Conservation (phyloP, 2,888 invertebrate genomes). For the Dromius quadrimaculatus region DNA sequence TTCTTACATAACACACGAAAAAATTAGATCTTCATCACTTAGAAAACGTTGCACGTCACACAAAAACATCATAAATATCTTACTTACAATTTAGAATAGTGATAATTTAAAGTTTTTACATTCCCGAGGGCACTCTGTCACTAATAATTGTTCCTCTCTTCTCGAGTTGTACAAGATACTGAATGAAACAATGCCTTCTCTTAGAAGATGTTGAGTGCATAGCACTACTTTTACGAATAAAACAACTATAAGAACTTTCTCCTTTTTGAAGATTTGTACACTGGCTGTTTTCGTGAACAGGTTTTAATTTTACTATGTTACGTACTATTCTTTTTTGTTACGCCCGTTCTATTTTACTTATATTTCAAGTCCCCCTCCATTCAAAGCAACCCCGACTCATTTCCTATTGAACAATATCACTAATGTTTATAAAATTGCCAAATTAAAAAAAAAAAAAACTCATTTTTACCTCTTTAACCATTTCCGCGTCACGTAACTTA, state of each 20-base stretch:
- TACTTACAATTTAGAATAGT: constrained; percentile 6
- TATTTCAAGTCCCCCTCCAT: too few relatives aligned
- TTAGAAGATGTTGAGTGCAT: constrained; percentile 19
- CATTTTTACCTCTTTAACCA: too few relatives aligned
- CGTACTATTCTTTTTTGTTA: too few relatives aligned
- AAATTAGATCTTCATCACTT: constrained; percentile 17
- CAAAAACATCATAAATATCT: not conserved
- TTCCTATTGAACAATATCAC: too few relatives aligned
- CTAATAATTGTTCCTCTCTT: not conserved
- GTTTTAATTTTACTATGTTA: too few relatives aligned
- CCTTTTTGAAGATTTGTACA: constrained; percentile 37
- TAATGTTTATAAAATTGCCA: too few relatives aligned
- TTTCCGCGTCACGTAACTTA: too few relatives aligned
- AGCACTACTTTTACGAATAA: constrained; percentile 17
- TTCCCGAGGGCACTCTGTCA: not conserved
- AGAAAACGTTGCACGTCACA: not conserved
- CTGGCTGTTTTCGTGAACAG: constrained; percentile 28
- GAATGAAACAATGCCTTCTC: not conserved
- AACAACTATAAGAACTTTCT: constrained; percentile 28
- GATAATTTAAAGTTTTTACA: not conserved
- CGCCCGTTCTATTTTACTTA: too few relatives aligned
- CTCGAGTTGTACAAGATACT: not conserved
- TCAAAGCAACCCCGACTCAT: too few relatives aligned
- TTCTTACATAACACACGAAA: constrained; percentile 32
- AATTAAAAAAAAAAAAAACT: too few relatives aligned